Base-by-base conservation (phyloP, 1,140 invertebrate species). In the Argopecten irradians region DNA sequence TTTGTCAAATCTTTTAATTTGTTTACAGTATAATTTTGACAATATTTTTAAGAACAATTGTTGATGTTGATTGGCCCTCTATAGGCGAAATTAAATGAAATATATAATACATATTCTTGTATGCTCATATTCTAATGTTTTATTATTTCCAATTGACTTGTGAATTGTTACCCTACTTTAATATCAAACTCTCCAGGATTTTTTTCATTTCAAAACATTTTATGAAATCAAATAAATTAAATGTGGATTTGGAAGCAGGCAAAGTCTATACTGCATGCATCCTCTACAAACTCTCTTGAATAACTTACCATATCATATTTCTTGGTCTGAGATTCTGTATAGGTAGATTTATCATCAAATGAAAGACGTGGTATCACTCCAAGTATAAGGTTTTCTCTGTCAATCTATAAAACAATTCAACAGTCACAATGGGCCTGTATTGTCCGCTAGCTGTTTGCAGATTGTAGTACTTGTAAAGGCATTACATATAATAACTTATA, bases 331-430 rank as follows among this genome's bases (percentile, higher is more conserved):
- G 98, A 99, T 94, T 99, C 97, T 84, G 98, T 97, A 95, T 99
- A 99, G 0, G 99, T 99, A 35, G 98, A 98, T 96, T 99, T 99
- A 94, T 99, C 98, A 86, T 97, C 97, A 90, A 99, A 97, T 36
- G 95, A 96, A 34, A 99, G 95, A 89, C 97, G 96, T 82, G 98
- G 98, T 88, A 99, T 96, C 9, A 98, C 90, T n/a, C 98, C 98
- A 85, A 97, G 93, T 39, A 98, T 95, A 87, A 97, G 97, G 1
- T 97, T 96, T 89, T 98, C 97, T 92, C 97, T 96, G 93, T 98
- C 97, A 34, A 99, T 94, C 94, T 97, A 97, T 83, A 92, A 91
- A 89, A 9, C 35, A 83, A 87, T 83, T 22, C 19, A 43, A 86
- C 9, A 43, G 16, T 39, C 7, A 41, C 5, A 22, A 34, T 84